Percentiles rank a stretch among this genome's conserved stretches.
Evolutionary conservation across 2,113 vertebrate species (phyloP).

Genomic region (Phrynosoma blainvillii): DNA sequence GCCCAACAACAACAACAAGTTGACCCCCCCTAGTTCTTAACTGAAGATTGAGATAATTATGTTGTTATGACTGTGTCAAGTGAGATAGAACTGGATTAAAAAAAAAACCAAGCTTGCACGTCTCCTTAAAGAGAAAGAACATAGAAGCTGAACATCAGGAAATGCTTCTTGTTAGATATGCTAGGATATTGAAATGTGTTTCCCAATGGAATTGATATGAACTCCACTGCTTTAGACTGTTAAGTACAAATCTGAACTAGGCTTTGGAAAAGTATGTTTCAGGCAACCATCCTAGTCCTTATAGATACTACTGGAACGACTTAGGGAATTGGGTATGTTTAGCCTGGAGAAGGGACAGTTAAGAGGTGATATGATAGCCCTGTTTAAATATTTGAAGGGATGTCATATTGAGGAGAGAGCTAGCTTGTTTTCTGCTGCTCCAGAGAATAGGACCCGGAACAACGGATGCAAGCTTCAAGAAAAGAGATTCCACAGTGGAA

Average conservation of each 20-base stretch:
- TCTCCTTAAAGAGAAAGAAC: conserved; percentile 15
- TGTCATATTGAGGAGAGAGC: no score
- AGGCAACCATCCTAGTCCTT: not conserved
- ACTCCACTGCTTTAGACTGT: not conserved
- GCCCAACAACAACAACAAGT: no score
- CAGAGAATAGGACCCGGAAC: no score
- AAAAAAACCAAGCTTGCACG: not conserved
- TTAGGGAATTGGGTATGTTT: no score
- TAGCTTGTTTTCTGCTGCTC: no score
- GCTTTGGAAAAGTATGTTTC: not conserved
- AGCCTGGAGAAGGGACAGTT: no score
- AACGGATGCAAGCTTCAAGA: no score
- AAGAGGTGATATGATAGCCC: no score
- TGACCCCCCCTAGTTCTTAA: not conserved
- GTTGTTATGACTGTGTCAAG: not conserved
- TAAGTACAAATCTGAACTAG: not conserved
- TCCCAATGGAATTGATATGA: not conserved
- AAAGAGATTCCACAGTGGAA: no score
- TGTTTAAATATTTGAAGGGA: no score
- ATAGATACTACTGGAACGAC: no score
- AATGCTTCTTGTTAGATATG: not conserved
- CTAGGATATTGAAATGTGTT: not conserved
- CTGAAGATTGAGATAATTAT: not conserved
- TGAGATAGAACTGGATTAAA: not conserved
- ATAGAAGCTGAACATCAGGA: not conserved